Conservation (phyloP, 1,140 invertebrate genomes). For the Sinonovacula constricta region DNA sequence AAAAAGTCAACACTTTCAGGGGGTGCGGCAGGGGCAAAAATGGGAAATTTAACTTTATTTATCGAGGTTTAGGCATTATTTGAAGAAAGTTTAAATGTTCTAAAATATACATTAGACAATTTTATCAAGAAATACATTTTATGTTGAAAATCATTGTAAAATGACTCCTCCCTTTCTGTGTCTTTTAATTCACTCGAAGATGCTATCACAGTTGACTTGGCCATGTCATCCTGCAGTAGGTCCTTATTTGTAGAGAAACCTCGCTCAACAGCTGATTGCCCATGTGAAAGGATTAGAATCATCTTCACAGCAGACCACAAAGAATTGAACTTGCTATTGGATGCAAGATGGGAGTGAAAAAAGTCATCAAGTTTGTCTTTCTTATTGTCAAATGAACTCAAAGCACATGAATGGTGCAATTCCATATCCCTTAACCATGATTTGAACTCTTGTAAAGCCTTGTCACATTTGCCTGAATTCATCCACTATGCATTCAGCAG, state of each 20-base stretch:
- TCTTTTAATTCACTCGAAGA: no score
- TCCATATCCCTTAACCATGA: constrained; percentile 24
- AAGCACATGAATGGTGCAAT: constrained; percentile 19
- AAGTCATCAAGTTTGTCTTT: constrained; percentile 32
- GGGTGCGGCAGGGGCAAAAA: no score
- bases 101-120: no score
- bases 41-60: no score
- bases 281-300: constrained; percentile 32
- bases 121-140: no score
- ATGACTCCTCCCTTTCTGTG: no score
- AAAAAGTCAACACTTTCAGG: no score
- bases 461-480: constrained; percentile 20
- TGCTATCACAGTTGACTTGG: constrained; percentile 15
- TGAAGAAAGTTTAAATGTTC: no score
- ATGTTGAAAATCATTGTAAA: no score
- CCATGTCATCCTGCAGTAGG: constrained; percentile 18
- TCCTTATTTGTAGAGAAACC: constrained; percentile 37
- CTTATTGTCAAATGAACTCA: constrained; percentile 21
- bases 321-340: constrained; percentile 11
- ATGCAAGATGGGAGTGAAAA: constrained; percentile 12
- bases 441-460: constrained; percentile 29
- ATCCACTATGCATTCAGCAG: constrained; percentile 20
- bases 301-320: constrained; percentile 23
- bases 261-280: constrained; percentile 33
- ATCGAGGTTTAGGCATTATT: no score